A percentile compares a stretch with the other conserved stretches of the same genome.
phyloP scores from a whole-genome alignment of 92 coral and sea anemone species.

The Parazoanthus darwini region DNA sequence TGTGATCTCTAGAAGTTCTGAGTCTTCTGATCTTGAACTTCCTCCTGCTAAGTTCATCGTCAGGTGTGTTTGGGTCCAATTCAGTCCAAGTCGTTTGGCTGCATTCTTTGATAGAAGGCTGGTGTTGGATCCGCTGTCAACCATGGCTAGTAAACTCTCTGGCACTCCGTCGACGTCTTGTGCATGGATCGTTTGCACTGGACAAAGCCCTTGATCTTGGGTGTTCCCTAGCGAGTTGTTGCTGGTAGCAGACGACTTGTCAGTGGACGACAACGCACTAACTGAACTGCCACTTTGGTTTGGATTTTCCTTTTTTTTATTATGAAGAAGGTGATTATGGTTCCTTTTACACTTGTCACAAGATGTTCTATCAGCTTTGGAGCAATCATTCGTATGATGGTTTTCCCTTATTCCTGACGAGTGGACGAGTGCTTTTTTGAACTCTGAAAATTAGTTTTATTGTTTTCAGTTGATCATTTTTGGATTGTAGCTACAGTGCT shows the following conservation, averaged over 20 bases:
- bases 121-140: slow-evolving; percentile 48
- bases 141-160: slow-evolving; percentile 29
- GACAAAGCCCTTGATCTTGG: slow-evolving; percentile 26
- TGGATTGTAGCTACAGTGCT: no score
- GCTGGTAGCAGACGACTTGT: slow-evolving; percentile 11
- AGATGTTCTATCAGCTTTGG: slow-evolving; percentile 38
- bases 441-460: no score
- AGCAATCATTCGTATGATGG: slow-evolving; percentile 40
- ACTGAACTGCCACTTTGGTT: slow-evolving; percentile 14
- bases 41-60: slow-evolving; percentile 48
- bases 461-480: no score
- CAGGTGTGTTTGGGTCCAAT: slow-evolving; percentile 31
- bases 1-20: slow-evolving; percentile 27
- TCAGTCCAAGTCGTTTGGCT: slow-evolving; percentile 32
- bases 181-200: slow-evolving; percentile 36
- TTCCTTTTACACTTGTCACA: slow-evolving; percentile 27
- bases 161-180: slow-evolving; percentile 33
- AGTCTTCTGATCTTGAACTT: slow-evolving; percentile 28
- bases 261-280: slow-evolving; percentile 12
- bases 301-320: slow-evolving; percentile 3
- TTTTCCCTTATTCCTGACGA: no score
- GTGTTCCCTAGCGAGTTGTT: slow-evolving; percentile 25
- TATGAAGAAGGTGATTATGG: slow-evolving; percentile 29
- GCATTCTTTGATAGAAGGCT: slow-evolving; percentile 57
- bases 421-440: no score